Base-by-base conservation (phyloP, 2,888 invertebrate genomes). In the Ochropleura plecta region DNA sequence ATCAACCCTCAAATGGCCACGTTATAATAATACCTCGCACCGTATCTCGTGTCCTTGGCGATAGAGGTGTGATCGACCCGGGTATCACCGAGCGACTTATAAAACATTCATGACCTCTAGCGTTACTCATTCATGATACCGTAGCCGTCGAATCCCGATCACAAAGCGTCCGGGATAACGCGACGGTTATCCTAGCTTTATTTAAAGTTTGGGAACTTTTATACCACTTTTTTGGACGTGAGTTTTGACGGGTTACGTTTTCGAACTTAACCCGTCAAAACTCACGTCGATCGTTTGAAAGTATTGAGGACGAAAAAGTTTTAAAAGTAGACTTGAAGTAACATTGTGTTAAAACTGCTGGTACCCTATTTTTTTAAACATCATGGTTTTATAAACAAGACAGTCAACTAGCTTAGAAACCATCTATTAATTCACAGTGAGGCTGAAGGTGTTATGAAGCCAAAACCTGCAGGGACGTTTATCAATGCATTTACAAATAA, bases 111-210 rank as follows among this genome's bases (percentile, higher is more conserved):
- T 93, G 92, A 90, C 87, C 88, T 86, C 82, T 83, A 84, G 87
- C 90, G 91, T 95, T 94, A 95, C 91, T 94, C 94, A 95, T 95
- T 95, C 94, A 95, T 93, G 93, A 90, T 90, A 89, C 90, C 91
- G 90, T 88, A 88, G 86, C 89, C 76, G 78, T 80, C 81, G 88
- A 84, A 85, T 85, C 88, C 83, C 88, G 89, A 89, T 91, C 92
- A 90, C 90, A 85, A 88, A 89, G 88, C 88, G 81, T 75, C 76
- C 67, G 83, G 88, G 88, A 88, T 88, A 89, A 86, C 79, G 81
- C 71, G 80, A 73, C 84, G 82, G 87, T 86, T 88, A 88, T 88
- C 88, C 84, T 75, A 79, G 74, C 83, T 78, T 73, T 68, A 78
- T 84, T 82, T 85, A 79, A 83, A 84, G 78, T 85, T 82, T 63